Base-by-base conservation (phyloP, 2,888 invertebrate genomes). In the Agrochola circellaris region DNA sequence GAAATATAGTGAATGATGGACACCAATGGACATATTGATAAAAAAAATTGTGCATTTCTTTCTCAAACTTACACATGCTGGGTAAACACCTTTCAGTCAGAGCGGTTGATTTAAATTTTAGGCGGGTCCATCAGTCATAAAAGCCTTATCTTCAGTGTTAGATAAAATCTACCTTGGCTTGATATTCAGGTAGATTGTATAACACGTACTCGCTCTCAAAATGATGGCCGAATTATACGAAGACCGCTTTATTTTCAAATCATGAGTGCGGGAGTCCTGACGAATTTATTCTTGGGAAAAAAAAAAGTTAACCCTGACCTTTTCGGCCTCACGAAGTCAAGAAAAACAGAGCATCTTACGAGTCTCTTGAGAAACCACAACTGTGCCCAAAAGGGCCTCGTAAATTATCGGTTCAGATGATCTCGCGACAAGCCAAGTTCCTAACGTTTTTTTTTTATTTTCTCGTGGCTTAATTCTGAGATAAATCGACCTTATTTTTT, bases 371-470 rank as follows among this genome's bases (percentile, higher is more conserved):
- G 60, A 61, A 58, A 62, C 60, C n/a, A 61, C 45, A 73, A 71
- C 62, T 77, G 48, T 56, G 15, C 56, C 56, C 42, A 8, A 70
- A 69, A 58, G 58, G 26, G 26, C n/a, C 34, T 65, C 65, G 34
- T 58, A 66, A 82, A 60, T 79, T 68, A 84, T 79, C 61, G 65
- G 54, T n/a, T 20, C 20, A 72, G 65, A 82, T 84, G 77, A 67
- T 73, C 83, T 74, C 26, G 58, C 13, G 77, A 75, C 77, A 62
- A 60, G n/a, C 61, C 60, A 76, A 51, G 60, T 73, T 69, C 45
- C 20, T 45, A 73, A 65, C 20, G 34, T 65, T 69, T 70, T 62
- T 51, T 74, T 84, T 84, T 72, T 54, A 77, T 81, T 75, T 78
- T 48, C 54, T 58, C 30, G 45, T 26, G n/a, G 23, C 30, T 72